Evolutionary conservation across 2,113 vertebrate genomes (phyloP).

Genomic region (Choloepus hoffmanni): DNA sequence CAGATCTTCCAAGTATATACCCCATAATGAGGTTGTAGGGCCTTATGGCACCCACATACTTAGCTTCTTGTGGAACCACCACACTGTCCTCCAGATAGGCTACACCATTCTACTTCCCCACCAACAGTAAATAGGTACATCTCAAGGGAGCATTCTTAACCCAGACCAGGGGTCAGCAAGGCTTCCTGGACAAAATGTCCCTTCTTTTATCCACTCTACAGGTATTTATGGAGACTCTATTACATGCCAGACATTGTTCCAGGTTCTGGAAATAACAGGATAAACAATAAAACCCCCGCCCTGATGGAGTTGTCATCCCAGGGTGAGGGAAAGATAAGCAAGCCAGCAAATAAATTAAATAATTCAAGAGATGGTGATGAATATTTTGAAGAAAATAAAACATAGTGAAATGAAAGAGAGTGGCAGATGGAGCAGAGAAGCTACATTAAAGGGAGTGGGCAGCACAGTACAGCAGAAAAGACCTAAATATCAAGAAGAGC

Average conservation of each 20-base stretch:
- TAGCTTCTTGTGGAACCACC: too few relatives aligned
- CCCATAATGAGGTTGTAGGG: too few relatives aligned
- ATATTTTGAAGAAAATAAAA: background rate
- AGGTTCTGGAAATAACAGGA: background rate
- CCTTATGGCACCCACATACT: too few relatives aligned
- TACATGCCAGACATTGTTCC: background rate
- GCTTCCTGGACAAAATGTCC: background rate
- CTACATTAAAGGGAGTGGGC: background rate
- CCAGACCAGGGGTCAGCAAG: background rate
- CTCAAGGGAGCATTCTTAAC: background rate
- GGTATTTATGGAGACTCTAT: background rate
- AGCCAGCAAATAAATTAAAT: background rate
- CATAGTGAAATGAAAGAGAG: background rate
- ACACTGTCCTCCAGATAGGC: too few relatives aligned
- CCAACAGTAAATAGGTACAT: too few relatives aligned
- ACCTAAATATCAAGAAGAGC: fast-evolving
- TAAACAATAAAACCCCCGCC: background rate
- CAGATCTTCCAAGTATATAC: too few relatives aligned
- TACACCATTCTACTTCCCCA: too few relatives aligned
- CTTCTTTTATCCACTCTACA: background rate
- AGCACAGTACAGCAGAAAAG: background rate
- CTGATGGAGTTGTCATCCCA: background rate
- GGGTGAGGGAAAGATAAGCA: background rate
- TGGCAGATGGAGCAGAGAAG: background rate
- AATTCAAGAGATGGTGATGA: background rate